Evolutionary conservation across 1,140 invertebrate genomes (phyloP).

Genomic region (Eupeodes corollae): DNA sequence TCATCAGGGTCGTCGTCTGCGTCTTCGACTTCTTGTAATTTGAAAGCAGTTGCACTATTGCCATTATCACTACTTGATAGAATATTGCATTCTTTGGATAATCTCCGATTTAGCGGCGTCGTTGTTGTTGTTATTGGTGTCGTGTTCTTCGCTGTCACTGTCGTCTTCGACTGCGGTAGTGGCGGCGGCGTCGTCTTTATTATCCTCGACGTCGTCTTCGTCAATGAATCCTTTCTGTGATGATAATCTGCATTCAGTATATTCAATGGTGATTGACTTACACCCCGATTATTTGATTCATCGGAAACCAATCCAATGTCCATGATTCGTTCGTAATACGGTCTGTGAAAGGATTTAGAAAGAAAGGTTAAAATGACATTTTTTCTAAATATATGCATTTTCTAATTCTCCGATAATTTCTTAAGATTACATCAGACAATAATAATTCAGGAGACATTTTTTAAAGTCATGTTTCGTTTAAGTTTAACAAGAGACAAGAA

Average conservation of each 20-base stretch:
- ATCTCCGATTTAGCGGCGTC: slow-evolving; percentile 6
- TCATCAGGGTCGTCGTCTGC: slow-evolving; percentile 8
- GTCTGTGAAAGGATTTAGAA: background rate
- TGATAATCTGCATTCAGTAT: slow-evolving; percentile 3
- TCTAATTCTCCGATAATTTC: too few relatives aligned
- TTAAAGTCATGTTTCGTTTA: too few relatives aligned
- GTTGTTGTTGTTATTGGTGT: background rate
- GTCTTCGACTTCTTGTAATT: slow-evolving; percentile 6
- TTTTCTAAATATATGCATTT: too few relatives aligned
- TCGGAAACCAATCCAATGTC: slow-evolving; percentile 30
- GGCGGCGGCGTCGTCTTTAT: too few relatives aligned
- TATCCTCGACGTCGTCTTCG: slow-evolving; percentile 18
- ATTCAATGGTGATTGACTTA: slow-evolving; percentile 23
- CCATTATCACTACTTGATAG: slow-evolving; percentile 5
- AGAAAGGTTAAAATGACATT: too few relatives aligned
- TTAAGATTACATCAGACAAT: too few relatives aligned
- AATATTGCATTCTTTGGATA: too few relatives aligned
- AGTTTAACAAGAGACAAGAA: too few relatives aligned
- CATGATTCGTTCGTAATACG: slow-evolving; percentile 23
- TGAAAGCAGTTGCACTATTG: background rate
- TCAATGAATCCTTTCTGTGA: background rate
- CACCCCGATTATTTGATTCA: slow-evolving; percentile 27
- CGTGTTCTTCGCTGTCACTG: slow-evolving; percentile 18
- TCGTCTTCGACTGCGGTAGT: slow-evolving; percentile 12
- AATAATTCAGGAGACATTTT: too few relatives aligned